Evolutionary conservation across 2,888 invertebrate species (phyloP), one percentile per base, ranked within the genome.

Genomic region (Lasioglossum zephyrum): DNA sequence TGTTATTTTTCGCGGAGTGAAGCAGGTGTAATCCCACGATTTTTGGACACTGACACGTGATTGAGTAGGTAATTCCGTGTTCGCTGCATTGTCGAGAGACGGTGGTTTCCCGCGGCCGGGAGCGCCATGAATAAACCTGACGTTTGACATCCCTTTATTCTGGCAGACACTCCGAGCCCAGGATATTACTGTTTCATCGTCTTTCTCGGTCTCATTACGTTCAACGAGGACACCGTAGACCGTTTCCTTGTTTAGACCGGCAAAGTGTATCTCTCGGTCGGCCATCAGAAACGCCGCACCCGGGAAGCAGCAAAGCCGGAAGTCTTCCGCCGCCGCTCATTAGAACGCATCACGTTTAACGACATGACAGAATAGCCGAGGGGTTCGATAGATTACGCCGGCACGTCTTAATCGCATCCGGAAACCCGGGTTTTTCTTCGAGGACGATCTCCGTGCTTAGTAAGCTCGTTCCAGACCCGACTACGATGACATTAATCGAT

Each of bases 301-400:
- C 47, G 26, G 53, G 66, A 57, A 74, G 31, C 31, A 57, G 41
- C n/a, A 36, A 41, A 26, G 16, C 13, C 41, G 36, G 13, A 78
- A 70, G 22, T 75, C 39, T 74, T 47, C 75, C 60, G 11, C 49
- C 31, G 63, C 26, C 39, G 53, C 39, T 81, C 81, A 41, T 83
- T 81, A 81, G 53, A 80, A 70, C 47, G 57, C 69, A 74, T 69
- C 69, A 70, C 31, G 36, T 74, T 78, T 84, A 82, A 84, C 66
- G 74, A 66, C 63, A 70, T 39, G 60, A 82, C 57, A 49, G 81
- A 79, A 85, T 78, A 85, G 41, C 74, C 22, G 73, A 16, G 60
- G 11, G 74, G 76, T 76, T 85, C 66, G 76, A 79, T 76, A 73
- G 60, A 85, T 81, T 81, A 75, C n/a, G 11, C 44, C 70, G 69